A percentile compares a stretch with the other conserved stretches of the same genome.
phyloP scores from a whole-genome alignment of 1,140 invertebrate genomes.

The Drosophila insularis region DNA sequence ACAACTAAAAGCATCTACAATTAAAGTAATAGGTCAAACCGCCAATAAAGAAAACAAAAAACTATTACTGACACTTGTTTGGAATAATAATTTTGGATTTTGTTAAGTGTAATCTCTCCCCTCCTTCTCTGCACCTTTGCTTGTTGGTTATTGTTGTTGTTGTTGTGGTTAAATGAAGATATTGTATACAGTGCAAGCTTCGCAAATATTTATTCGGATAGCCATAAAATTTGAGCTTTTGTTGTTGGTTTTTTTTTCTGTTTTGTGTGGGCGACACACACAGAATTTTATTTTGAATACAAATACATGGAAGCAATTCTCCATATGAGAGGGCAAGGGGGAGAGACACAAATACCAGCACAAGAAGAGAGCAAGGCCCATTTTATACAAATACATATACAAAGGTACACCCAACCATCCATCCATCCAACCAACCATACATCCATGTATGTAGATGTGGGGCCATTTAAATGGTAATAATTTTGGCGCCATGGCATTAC shows the following conservation, averaged over 20 bases:
- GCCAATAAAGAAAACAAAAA: not conserved
- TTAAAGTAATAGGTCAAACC: too few species aligned
- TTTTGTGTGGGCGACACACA: conserved; percentile 3
- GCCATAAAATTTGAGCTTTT: conserved; percentile 10
- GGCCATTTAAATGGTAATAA: conserved; percentile 67
- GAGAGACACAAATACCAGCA: not conserved
- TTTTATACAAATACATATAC: conserved; percentile 24
- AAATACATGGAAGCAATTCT: conserved; percentile 1
- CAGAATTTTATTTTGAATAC: conserved; percentile 7
- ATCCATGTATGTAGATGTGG: conserved; percentile 35
- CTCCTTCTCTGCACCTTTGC: not conserved
- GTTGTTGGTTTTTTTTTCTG: not conserved
- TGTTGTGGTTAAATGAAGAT: not conserved
- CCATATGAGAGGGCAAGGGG: not conserved
- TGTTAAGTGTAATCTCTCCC: not conserved
- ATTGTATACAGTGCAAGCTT: not conserved
- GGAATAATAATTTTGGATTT: not conserved
- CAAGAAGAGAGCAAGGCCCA: not conserved
- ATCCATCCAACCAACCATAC: not conserved
- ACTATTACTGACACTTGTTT: not conserved
- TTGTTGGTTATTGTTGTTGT: not conserved
- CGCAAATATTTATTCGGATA: conserved; percentile 19
- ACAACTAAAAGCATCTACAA: too few species aligned
- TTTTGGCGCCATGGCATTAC: conserved; percentile 74
- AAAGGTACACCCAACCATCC: not conserved